Conservation (phyloP, 2,888 invertebrate species). For the Oegoconia quadripuncta region DNA sequence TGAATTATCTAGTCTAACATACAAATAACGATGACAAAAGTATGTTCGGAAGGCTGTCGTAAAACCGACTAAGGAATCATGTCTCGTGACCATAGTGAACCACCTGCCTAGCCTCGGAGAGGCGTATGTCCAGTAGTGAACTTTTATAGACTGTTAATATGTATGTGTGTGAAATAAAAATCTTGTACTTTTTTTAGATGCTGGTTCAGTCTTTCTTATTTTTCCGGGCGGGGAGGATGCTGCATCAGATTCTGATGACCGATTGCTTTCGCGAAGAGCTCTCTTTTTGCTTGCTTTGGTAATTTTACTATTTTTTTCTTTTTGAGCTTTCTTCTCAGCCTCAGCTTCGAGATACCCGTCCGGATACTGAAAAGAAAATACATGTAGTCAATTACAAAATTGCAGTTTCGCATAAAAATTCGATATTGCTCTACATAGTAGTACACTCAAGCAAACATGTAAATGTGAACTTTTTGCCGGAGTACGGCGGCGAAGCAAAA, state of each 20-base stretch:
- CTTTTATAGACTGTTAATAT: too few species aligned
- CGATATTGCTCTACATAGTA: not conserved
- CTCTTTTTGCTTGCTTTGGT: conserved; percentile 32
- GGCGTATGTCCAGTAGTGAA: too few species aligned
- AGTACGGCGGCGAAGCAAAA: too few species aligned
- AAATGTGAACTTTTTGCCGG: too few species aligned
- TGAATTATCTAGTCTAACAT: too few species aligned
- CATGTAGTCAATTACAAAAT: too few species aligned
- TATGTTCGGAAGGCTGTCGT: too few species aligned
- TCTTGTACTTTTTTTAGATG: conserved; percentile 22
- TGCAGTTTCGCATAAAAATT: not conserved
- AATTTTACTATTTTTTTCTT: conserved; percentile 37
- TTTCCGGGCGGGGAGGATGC: conserved; percentile 39
- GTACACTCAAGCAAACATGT: not conserved
- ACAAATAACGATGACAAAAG: too few species aligned
- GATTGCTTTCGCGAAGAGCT: conserved; percentile 43
- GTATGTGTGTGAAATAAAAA: conserved; percentile 15
- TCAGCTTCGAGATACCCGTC: conserved; percentile 85
- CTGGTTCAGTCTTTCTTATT: conserved; percentile 28
- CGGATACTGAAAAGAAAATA: conserved; percentile 77
- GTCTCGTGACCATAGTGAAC: too few species aligned
- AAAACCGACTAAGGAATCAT: too few species aligned
- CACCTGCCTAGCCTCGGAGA: too few species aligned
- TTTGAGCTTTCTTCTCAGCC: conserved; percentile 66
- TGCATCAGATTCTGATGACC: conserved; percentile 36